Conservation (phyloP, 2,797 vertebrate genomes). For the Syngnathus acus region DNA sequence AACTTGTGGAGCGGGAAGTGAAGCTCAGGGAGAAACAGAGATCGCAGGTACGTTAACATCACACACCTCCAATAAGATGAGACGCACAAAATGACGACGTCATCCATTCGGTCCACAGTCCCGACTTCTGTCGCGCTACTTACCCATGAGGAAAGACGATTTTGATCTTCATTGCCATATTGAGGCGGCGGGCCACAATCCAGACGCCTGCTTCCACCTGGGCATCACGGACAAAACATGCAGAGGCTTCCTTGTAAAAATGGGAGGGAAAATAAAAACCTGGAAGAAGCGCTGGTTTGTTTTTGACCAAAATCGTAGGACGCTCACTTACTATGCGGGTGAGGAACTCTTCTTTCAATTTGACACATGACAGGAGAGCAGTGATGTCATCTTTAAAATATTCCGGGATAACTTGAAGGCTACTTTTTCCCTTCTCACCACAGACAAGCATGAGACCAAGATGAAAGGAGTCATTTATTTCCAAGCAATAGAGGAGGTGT, state of each 20-base stretch:
- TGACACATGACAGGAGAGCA: neutral
- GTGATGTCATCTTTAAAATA: constrained; percentile 8
- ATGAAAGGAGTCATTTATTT: constrained; percentile 99
- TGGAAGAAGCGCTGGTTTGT: constrained; percentile 99
- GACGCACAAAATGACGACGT: neutral
- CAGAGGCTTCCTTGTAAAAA: constrained; percentile 89
- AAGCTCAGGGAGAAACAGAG: constrained; percentile 91
- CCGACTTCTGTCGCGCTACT: constrained; percentile 86
- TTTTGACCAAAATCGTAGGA: constrained; percentile 91
- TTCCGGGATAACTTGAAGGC: neutral
- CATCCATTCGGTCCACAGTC: constrained; percentile 60
- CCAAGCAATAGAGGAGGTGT: constrained; percentile 98
- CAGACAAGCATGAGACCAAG: constrained; percentile 97
- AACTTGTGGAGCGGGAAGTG: constrained; percentile 90
- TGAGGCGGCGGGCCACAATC: constrained; percentile 85
- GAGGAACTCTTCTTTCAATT: constrained; percentile 5
- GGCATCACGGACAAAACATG: constrained; percentile 95
- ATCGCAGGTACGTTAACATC: constrained; percentile 72
- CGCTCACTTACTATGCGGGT: constrained; percentile 91
- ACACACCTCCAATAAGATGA: no score
- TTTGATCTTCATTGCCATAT: constrained; percentile 88
- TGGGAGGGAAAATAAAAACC: constrained; percentile 96
- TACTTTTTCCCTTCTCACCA: constrained; percentile 31
- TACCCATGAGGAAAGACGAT: constrained; percentile 87
- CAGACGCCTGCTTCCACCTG: constrained; percentile 86